Evolutionary conservation across 2,113 vertebrate genomes (phyloP).

Genomic region (Meriones unguiculatus): DNA sequence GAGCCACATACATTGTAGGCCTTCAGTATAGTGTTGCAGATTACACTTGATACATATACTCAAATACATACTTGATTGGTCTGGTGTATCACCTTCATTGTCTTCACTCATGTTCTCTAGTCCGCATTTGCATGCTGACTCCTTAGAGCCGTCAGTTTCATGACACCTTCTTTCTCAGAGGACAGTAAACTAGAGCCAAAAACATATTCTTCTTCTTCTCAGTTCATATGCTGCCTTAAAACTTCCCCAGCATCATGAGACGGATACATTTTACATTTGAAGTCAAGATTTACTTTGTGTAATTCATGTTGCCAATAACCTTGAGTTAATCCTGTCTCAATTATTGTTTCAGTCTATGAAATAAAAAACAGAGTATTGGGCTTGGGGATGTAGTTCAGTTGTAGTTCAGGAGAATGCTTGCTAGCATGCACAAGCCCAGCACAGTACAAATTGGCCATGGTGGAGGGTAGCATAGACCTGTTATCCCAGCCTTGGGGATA

Average conservation of each 20-base stretch:
- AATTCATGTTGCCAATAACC: constrained; percentile 36
- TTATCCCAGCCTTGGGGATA: not conserved
- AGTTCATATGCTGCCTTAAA: constrained; percentile 41
- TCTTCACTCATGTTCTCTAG: not conserved
- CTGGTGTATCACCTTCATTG: constrained; percentile 22
- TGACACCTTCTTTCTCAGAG: not conserved
- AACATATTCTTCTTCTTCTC: constrained; percentile 18
- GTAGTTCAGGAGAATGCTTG: not conserved
- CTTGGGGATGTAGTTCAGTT: not conserved
- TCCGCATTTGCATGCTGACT: not conserved
- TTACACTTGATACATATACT: too few species aligned
- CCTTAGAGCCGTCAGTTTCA: constrained; percentile 9
- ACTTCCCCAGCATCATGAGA: constrained; percentile 27
- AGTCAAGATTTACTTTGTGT: constrained; percentile 31
- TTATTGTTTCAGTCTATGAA: constrained; percentile 41
- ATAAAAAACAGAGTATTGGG: constrained; percentile 30
- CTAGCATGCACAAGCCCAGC: not conserved
- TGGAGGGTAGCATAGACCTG: not conserved
- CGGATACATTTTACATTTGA: constrained; percentile 39
- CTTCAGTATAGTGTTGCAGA: not conserved
- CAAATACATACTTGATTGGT: not conserved
- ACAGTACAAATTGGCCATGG: not conserved
- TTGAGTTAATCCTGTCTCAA: constrained; percentile 31
- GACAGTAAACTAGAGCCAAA: constrained; percentile 22
- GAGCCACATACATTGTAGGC: not conserved